Conservation (phyloP, 2,888 invertebrate species). For the Lasius fuliginosus region DNA sequence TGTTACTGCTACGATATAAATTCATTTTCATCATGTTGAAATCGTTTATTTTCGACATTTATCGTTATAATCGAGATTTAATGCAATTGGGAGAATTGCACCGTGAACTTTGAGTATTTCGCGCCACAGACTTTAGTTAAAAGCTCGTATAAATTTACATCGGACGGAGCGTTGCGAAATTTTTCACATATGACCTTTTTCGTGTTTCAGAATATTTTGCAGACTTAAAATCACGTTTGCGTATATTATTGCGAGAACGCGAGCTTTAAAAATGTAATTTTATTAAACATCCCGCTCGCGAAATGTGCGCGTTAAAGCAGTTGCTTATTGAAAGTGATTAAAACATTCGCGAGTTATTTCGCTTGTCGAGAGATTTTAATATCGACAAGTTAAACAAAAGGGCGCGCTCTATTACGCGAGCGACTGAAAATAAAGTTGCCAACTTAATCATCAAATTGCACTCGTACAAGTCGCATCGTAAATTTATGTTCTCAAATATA, state of each 20-base stretch:
- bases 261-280: constrained; percentile 19
- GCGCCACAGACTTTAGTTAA: neutral
- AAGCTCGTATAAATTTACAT: constrained; percentile 14
- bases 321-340: neutral
- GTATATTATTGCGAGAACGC: neutral
- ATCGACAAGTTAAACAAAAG: constrained; percentile 15
- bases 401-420: neutral
- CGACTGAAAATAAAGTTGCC: neutral
- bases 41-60: neutral
- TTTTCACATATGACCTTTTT: constrained; percentile 4
- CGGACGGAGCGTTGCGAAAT: neutral
- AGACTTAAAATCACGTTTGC: constrained; percentile 7
- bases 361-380: neutral
- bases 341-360: neutral
- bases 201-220: neutral
- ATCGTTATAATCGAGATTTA: constrained; percentile 9
- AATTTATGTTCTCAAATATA: constrained; percentile 5
- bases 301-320: neutral
- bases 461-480: neutral
- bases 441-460: constrained; percentile 5
- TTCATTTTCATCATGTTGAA: neutral
- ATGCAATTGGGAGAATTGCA: neutral
- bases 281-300: neutral
- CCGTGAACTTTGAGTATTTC: neutral
- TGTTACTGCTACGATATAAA: neutral